Conservation (phyloP, 2,797 vertebrate species). For the Lemur catta region DNA sequence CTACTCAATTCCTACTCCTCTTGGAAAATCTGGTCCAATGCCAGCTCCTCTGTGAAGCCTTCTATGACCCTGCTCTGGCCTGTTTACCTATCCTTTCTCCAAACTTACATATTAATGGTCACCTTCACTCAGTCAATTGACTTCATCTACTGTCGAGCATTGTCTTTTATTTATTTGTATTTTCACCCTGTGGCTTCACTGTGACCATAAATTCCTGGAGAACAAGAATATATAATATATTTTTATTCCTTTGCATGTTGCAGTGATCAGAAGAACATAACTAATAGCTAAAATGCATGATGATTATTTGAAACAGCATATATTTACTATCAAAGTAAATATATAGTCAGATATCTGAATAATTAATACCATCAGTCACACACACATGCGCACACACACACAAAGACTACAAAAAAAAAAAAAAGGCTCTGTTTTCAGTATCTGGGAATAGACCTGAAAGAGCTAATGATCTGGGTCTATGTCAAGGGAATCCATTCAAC, state of each 20-base stretch:
- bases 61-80: background rate
- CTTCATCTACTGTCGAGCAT: background rate
- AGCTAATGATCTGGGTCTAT: background rate
- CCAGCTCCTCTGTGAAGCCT: background rate
- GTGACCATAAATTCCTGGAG: background rate
- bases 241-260: constrained; percentile 5
- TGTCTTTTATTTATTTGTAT: background rate
- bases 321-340: background rate
- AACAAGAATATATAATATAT: background rate
- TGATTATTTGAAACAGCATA: background rate
- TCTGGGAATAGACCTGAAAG: background rate
- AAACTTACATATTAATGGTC: background rate
- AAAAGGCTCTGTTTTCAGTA: background rate
- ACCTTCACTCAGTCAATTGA: background rate
- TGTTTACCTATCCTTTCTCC: background rate
- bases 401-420: background rate
- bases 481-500: background rate
- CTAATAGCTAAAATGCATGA: background rate
- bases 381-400: background rate
- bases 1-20: background rate
- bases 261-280: background rate
- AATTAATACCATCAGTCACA: background rate
- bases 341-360: background rate
- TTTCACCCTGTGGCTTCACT: background rate
- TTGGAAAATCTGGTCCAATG: background rate